phyloP scores from a whole-genome alignment of 2,113 vertebrate species.

The Empidonax alnorum region DNA sequence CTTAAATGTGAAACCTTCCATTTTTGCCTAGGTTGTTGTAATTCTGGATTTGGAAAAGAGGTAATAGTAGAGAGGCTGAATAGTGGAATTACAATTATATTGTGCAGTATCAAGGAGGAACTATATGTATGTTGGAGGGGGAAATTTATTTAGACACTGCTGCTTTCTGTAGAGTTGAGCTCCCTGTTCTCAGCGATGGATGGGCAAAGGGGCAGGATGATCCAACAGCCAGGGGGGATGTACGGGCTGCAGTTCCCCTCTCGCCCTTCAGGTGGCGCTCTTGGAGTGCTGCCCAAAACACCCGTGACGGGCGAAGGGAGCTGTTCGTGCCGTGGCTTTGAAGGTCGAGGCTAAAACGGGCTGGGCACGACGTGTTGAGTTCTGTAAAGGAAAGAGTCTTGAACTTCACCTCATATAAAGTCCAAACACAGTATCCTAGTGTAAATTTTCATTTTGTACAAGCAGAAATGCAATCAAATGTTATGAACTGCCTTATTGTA shows the following conservation, averaged over 20 bases:
- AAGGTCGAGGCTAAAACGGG: background rate
- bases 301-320: background rate
- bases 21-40: background rate
- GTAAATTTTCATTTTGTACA: accelerated
- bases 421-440: accelerated
- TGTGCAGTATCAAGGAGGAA: background rate
- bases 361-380: background rate
- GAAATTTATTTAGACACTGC: accelerated
- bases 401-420: background rate
- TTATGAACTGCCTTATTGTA: background rate
- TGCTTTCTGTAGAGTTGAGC: background rate
- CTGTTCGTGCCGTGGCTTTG: accelerated
- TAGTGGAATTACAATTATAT: accelerated
- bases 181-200: background rate
- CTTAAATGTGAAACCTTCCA: background rate
- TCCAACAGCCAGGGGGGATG: too few species aligned
- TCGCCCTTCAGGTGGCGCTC: slow-evolving; percentile 28
- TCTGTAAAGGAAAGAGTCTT: background rate
- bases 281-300: background rate
- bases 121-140: accelerated
- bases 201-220: background rate
- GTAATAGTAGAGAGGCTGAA: background rate
- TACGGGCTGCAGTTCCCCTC: background rate
- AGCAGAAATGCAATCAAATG: background rate
- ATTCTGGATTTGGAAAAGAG: background rate